Base-by-base conservation (phyloP, 2,888 invertebrate species). In the Drosophila paracracens region DNA sequence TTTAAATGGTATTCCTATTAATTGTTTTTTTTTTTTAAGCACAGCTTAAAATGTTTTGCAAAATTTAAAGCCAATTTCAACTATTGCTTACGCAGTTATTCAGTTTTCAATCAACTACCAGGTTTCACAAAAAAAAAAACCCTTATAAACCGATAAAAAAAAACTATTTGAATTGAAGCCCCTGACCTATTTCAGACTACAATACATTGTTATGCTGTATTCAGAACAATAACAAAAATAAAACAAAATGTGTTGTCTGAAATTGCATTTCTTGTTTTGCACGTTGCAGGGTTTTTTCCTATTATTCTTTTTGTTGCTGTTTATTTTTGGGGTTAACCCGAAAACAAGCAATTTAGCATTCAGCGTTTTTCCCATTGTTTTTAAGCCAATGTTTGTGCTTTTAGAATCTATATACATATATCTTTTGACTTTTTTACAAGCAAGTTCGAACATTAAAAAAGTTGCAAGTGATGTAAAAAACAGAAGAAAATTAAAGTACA, bases 271-370 rank as follows among this genome's bases (percentile, higher is more conserved):
- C 51, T 62, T 69, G 60, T 72, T 68, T 66, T 53, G 16, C 43
- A 75, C 60, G 33, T 59, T 51, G 21, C 53, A 35, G 51, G 46
- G 46, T n/a, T 72, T 64, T 51, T 58, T 68, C 52, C 63, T 50
- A 74, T 53, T 66, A 18, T 10, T 27, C n/a, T 21, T 60, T 48
- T 53, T 73, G 57, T 70, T 64, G 59, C 58, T 68, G 31, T 61
- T 62, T n/a, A 61, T 61, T 69, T 53, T 51, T 68, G 62, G 57
- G 74, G 71, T 68, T 69, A 70, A 75, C 67, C 74, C 68, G 57
- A 73, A 85, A 85, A 77, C 79, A 77, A 77, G 70, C 72, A 73
- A 82, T 85, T 89, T 79, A 60, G 64, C 70, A 64, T 74, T 74
- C 57, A 56, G 48, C 53, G 56, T 52, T 29, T 53, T 70, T 54